phyloP scores from a whole-genome alignment of 2,888 invertebrate genomes.

The Eubasilissa splendida region DNA sequence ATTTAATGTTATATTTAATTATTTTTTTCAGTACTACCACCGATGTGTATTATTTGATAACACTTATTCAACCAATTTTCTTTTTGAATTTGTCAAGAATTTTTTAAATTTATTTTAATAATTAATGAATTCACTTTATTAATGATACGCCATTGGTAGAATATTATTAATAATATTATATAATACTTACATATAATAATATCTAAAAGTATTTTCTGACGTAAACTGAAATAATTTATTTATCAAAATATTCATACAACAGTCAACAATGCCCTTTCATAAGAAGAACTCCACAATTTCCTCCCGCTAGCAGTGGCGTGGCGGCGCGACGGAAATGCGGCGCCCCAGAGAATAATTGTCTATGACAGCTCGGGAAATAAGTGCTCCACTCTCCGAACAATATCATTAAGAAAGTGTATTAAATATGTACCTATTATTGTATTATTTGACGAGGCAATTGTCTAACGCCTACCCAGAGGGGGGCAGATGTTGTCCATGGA shows the following conservation, averaged over 20 bases:
- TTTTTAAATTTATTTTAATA: too few species aligned
- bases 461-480: neutral
- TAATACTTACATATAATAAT: neutral
- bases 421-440: constrained; percentile 25
- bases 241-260: constrained; percentile 3
- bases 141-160: neutral
- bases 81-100: too few species aligned
- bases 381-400: constrained; percentile 36
- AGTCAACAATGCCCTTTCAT: constrained; percentile 10
- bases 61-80: too few species aligned
- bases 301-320: neutral
- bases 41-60: too few species aligned
- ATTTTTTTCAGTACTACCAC: too few species aligned
- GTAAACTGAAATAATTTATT: neutral
- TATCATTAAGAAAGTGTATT: constrained; percentile 41
- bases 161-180: neutral
- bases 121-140: too few species aligned
- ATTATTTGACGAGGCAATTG: constrained; percentile 27
- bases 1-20: too few species aligned
- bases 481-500: too few species aligned
- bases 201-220: neutral
- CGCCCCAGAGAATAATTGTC: constrained; percentile 43
- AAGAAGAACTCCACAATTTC: constrained; percentile 25
- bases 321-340: constrained; percentile 32
- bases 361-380: constrained; percentile 52